phyloP scores from a whole-genome alignment of 2,113 vertebrate species.

The Oncorhynchus keta region DNA sequence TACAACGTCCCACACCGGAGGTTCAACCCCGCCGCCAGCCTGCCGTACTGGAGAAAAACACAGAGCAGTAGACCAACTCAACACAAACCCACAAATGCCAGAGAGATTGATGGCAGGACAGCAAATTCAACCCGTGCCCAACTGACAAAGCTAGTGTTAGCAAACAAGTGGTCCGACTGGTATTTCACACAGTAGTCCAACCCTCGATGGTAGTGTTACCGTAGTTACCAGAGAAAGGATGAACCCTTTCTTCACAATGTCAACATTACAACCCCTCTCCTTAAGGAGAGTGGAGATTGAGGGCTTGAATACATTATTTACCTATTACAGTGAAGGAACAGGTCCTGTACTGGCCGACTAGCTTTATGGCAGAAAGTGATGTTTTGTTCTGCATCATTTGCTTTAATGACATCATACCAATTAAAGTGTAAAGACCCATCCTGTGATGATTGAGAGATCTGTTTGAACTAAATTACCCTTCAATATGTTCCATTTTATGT shows the following conservation, averaged over 20 bases:
- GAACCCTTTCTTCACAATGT: constrained; percentile 6
- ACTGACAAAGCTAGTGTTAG: constrained; percentile 16
- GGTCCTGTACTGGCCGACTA: constrained; percentile 11
- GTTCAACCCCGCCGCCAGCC: constrained; percentile 19
- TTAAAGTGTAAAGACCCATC: constrained; percentile 23
- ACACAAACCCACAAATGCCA: constrained; percentile 24
- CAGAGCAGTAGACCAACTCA: not conserved
- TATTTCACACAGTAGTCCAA: constrained; percentile 36
- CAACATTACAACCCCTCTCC: too few relatives aligned
- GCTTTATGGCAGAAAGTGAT: constrained; percentile 11
- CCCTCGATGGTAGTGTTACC: constrained; percentile 10
- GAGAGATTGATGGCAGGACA: constrained; percentile 54
- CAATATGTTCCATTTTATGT: constrained; percentile 8
- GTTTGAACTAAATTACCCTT: constrained; percentile 19
- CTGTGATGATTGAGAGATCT: constrained; percentile 16
- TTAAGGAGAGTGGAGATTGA: not conserved
- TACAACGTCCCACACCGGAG: constrained; percentile 26
- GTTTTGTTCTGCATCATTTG: constrained; percentile 39
- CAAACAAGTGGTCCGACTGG: constrained; percentile 27
- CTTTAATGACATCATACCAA: constrained; percentile 50
- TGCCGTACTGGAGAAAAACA: constrained; percentile 35
- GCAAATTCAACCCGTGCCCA: constrained; percentile 44
- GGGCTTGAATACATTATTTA: not conserved
- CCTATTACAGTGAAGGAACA: not conserved
- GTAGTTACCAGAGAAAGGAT: constrained; percentile 13